Conservation (phyloP, 1,140 invertebrate species). For the Bombus soroeensis region DNA sequence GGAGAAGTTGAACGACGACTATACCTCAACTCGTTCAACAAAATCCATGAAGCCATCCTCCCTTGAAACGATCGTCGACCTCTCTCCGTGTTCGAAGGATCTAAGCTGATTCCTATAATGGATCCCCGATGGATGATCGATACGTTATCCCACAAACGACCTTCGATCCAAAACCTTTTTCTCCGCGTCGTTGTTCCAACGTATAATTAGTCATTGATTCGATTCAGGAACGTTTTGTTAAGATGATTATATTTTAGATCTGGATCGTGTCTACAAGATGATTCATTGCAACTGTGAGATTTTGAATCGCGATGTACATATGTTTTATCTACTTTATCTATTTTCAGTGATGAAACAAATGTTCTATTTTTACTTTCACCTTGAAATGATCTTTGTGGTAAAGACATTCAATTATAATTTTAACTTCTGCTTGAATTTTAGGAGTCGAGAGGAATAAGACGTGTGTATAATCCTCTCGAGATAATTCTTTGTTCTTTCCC, state of each 20-base stretch:
- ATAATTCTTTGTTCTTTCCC: background rate
- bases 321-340: background rate
- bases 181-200: background rate
- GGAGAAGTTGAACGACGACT: constrained; percentile 2
- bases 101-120: background rate
- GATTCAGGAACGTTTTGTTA: background rate
- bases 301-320: background rate
- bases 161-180: background rate
- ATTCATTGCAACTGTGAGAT: background rate
- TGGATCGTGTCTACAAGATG: background rate
- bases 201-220: constrained; percentile 33
- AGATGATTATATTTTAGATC: background rate
- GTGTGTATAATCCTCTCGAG: background rate
- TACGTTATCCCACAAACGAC: background rate
- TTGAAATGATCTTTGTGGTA: background rate
- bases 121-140: constrained; percentile 30
- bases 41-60: background rate
- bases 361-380: background rate
- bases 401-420: background rate
- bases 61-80: background rate
- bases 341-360: background rate
- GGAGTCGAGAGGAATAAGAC: no score
- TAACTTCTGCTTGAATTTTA: background rate
- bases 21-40: background rate
- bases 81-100: background rate